Conservation (phyloP, 2,113 vertebrate species). For the Probosciger aterrimus region DNA sequence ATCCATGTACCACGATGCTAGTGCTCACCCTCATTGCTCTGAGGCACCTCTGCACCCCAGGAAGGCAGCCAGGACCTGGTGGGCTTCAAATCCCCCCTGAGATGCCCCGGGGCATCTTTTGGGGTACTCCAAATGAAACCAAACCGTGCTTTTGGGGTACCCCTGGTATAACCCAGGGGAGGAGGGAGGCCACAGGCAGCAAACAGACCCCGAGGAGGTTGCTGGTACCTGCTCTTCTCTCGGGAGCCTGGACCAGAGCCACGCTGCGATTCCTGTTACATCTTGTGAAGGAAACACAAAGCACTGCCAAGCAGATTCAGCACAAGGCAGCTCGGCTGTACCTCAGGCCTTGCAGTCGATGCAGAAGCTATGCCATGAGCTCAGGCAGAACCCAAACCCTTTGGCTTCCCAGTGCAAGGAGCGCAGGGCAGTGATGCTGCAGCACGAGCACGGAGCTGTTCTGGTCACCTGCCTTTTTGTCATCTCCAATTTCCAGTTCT, state of each 20-base stretch:
- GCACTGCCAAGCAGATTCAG: background rate
- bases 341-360: background rate
- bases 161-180: fast-evolving
- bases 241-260: background rate
- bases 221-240: background rate
- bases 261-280: background rate
- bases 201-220: background rate
- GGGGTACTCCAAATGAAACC: background rate
- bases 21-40: background rate
- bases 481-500: background rate
- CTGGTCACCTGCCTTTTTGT: fast-evolving
- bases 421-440: fast-evolving
- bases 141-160: background rate
- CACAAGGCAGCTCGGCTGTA: constrained; percentile 6
- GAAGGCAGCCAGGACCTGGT: background rate
- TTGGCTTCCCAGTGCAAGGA: fast-evolving
- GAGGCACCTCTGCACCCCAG: background rate
- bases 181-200: background rate
- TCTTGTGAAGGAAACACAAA: background rate
- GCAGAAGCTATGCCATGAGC: background rate
- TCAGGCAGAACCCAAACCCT: background rate
- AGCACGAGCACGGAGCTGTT: fast-evolving
- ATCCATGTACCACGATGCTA: fast-evolving
- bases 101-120: background rate
- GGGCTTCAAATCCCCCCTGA: background rate